These are phyloP conservation scores for Lamproptera curius DNA, from an alignment of 2,888 invertebrate species.

Conservation along the genomic window DNA sequence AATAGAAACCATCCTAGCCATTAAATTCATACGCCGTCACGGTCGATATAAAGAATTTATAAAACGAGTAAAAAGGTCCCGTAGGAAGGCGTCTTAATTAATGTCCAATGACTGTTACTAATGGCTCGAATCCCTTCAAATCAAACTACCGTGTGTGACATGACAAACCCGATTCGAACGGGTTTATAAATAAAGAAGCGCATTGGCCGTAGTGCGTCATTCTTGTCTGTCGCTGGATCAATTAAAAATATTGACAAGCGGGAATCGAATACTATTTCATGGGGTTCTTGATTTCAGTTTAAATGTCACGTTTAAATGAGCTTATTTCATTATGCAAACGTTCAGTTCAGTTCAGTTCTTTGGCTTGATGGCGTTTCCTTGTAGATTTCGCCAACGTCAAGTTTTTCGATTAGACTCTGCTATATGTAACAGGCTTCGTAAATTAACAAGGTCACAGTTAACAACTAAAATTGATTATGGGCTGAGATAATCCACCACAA, in stretches of 20 bases:
- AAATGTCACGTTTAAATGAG: not conserved
- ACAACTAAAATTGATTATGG: too few relatives aligned
- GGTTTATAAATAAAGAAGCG: conserved; percentile 28
- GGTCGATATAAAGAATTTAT: conserved; percentile 11
- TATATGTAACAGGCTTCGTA: too few relatives aligned
- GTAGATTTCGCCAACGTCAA: too few relatives aligned
- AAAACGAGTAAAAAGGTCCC: conserved; percentile 10
- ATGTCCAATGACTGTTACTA: conserved; percentile 22
- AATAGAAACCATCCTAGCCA: not conserved
- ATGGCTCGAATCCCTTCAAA: conserved; percentile 19
- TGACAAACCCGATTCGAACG: conserved; percentile 29
- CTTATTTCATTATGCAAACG: too few relatives aligned
- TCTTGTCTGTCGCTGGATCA: conserved; percentile 13
- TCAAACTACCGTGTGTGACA: conserved; percentile 21
- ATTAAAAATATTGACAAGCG: conserved; percentile 5
- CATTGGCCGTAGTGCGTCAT: conserved; percentile 20
- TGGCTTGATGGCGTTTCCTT: too few relatives aligned
- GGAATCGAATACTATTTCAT: not conserved
- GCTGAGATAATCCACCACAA: too few relatives aligned
- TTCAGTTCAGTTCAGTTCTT: too few relatives aligned
- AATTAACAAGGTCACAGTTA: too few relatives aligned
- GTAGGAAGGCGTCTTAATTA: conserved; percentile 18
- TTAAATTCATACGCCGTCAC: conserved; percentile 5
- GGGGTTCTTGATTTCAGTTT: not conserved
- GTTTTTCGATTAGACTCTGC: too few relatives aligned